phyloP scores from a whole-genome alignment of 2,797 vertebrate genomes.

The Phoeniculus purpureus region DNA sequence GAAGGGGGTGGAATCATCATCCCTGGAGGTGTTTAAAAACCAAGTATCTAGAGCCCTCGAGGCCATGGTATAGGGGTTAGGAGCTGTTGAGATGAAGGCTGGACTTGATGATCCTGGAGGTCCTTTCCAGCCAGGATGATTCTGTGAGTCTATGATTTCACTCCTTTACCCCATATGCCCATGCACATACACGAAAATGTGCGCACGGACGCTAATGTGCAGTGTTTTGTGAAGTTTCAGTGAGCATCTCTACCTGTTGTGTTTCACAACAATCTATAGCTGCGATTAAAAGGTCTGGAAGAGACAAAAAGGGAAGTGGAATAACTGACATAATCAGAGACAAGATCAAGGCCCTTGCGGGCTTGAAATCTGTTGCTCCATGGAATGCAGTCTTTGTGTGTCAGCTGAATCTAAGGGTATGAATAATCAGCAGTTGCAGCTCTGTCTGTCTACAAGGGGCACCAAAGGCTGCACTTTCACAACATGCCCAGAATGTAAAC shows the following conservation, averaged over 20 bases:
- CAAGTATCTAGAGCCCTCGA: no score
- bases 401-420: slow-evolving; percentile 13
- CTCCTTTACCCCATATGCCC: not conserved
- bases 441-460: not conserved
- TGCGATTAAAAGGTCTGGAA: slow-evolving; percentile 69
- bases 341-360: slow-evolving; percentile 33
- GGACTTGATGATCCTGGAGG: no score
- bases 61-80: no score
- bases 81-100: no score
- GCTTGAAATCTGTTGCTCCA: slow-evolving; percentile 12
- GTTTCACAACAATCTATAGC: slow-evolving; percentile 51
- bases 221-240: not conserved
- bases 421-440: not conserved
- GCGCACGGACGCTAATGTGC: not conserved
- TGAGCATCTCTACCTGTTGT: not conserved
- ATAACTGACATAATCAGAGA: slow-evolving; percentile 66
- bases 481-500: slow-evolving; percentile 8
- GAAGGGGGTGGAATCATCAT: no score
- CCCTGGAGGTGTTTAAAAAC: no score
- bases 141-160: not conserved
- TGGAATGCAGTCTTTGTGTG: not conserved
- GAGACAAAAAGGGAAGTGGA: slow-evolving; percentile 55
- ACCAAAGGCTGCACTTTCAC: slow-evolving; percentile 1
- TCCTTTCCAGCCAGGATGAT: no score
- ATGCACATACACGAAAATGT: not conserved